Evolutionary conservation across 2,797 vertebrate species (phyloP).

Genomic region (Thalassophryne amazonica): DNA sequence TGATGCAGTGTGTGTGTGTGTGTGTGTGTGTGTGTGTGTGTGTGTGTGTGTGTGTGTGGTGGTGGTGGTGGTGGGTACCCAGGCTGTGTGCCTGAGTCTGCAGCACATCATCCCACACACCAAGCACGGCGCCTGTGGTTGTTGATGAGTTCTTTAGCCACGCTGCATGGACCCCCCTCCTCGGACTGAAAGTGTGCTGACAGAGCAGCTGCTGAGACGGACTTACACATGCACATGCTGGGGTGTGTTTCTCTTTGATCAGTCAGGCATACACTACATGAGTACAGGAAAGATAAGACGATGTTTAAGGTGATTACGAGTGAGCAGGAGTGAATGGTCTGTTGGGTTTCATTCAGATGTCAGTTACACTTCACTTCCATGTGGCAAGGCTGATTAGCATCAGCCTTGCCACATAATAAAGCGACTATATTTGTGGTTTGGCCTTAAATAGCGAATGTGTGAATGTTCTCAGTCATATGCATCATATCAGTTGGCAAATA

Average conservation of each 20-base stretch:
- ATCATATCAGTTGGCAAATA: too few relatives aligned
- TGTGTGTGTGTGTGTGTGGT: background rate
- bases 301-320: conserved; percentile 56
- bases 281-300: conserved; percentile 45
- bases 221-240: conserved; percentile 20
- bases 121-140: conserved; percentile 51
- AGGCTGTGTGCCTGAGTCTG: conserved; percentile 58
- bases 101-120: conserved; percentile 64
- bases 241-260: conserved; percentile 60
- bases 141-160: conserved; percentile 73
- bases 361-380: conserved; percentile 19
- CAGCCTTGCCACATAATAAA: background rate
- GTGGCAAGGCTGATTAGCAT: conserved; percentile 11
- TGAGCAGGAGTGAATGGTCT: background rate
- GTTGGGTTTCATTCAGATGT: conserved; percentile 46
- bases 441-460: too few relatives aligned
- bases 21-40: conserved; percentile 6
- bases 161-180: conserved; percentile 45
- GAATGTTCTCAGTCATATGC: too few relatives aligned
- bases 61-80: background rate
- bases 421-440: too few relatives aligned
- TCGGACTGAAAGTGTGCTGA: conserved; percentile 61
- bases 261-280: conserved; percentile 24
- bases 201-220: conserved; percentile 62
- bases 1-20: conserved; percentile 20